phyloP scores from a whole-genome alignment of 1,140 invertebrate species.

The Ostrea edulis region DNA sequence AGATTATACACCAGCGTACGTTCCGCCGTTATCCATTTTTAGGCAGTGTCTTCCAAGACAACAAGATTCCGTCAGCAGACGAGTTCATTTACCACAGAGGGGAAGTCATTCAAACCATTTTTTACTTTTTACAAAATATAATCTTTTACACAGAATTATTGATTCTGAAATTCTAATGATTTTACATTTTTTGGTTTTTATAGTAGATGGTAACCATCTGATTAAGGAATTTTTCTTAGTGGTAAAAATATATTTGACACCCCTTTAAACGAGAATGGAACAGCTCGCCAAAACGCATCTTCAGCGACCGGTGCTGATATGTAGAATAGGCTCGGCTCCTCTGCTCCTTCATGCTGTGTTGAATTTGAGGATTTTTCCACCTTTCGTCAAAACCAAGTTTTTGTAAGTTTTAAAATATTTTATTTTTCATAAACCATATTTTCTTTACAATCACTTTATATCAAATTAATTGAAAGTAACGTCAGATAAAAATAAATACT shows the following conservation, averaged over 20 bases:
- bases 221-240: not conserved
- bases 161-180: not conserved
- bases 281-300: not conserved
- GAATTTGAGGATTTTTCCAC: conserved; percentile 22
- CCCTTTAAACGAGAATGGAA: not conserved
- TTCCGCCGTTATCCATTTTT: conserved; percentile 30
- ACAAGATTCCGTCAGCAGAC: conserved; percentile 25
- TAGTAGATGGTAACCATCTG: not conserved
- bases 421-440: not conserved
- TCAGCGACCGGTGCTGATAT: not conserved
- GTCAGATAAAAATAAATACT: no score
- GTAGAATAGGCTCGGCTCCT: conserved; percentile 29
- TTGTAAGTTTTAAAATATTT: conserved; percentile 15
- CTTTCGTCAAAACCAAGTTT: not conserved
- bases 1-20: conserved; percentile 16
- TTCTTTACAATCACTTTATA: not conserved
- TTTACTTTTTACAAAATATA: not conserved
- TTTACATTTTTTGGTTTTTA: not conserved
- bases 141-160: not conserved
- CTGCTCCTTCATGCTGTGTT: conserved; percentile 24
- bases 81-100: not conserved
- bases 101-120: not conserved
- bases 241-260: not conserved
- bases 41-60: conserved; percentile 5
- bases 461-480: not conserved